Percentiles rank a stretch among this genome's conserved stretches.
Evolutionary conservation across 2,888 invertebrate species (phyloP).

Genomic region (Eilema depressum): DNA sequence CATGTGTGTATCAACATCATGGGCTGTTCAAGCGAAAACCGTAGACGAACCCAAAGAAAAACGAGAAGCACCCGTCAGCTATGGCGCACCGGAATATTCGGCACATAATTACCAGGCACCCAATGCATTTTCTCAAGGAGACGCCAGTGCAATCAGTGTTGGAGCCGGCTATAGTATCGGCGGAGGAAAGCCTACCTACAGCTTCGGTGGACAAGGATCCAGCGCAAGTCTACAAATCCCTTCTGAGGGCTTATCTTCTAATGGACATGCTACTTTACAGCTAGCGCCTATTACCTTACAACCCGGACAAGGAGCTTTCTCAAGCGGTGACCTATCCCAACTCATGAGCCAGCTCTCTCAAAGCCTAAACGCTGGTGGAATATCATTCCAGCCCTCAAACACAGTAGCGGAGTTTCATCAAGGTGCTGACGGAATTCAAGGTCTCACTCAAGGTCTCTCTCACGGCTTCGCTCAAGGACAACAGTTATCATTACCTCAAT

Average conservation of each 20-base stretch:
- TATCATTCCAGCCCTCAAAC: constrained; percentile 68
- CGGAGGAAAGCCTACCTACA: constrained; percentile 74
- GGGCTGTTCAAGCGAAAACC: constrained; percentile 70
- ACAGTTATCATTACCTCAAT: constrained; percentile 68
- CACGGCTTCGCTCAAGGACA: constrained; percentile 61
- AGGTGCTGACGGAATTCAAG: constrained; percentile 61
- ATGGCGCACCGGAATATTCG: constrained; percentile 59
- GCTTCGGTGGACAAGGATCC: constrained; percentile 66
- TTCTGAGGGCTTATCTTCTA: constrained; percentile 65
- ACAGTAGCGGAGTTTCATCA: constrained; percentile 70
- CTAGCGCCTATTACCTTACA: constrained; percentile 77
- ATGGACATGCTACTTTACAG: constrained; percentile 70
- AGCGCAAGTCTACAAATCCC: constrained; percentile 65
- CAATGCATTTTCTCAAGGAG: constrained; percentile 60
- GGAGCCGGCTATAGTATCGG: constrained; percentile 83
- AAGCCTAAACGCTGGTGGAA: constrained; percentile 72
- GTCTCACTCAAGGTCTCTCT: constrained; percentile 55
- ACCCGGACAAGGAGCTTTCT: constrained; percentile 65
- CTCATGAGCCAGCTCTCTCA: constrained; percentile 79
- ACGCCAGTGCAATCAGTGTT: constrained; percentile 77
- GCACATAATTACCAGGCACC: constrained; percentile 59
- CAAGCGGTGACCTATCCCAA: constrained; percentile 72
- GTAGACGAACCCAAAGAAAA: constrained; percentile 77
- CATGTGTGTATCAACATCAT: constrained; percentile 73
- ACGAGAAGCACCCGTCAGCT: constrained; percentile 73